Evolutionary conservation across 2,888 invertebrate species (phyloP), one percentile per base, ranked within the genome.

Genomic region (Cheilosia urbana): DNA sequence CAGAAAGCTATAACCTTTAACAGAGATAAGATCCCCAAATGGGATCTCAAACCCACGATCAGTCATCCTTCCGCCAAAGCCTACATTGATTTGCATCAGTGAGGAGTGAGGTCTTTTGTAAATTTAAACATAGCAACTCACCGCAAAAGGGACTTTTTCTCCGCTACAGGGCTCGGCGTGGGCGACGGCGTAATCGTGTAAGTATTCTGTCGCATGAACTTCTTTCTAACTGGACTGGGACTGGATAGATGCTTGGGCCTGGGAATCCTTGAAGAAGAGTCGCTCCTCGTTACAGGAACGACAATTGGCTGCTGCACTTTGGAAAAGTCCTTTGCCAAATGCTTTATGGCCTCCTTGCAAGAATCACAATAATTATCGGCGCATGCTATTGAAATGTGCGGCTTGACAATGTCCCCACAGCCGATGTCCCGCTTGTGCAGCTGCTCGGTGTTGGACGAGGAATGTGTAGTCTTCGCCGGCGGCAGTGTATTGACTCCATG

Each of bases 331-430:
- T 93, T 93, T 15, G 94, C 94, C 85, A 94, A 91, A 80, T 92
- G 92, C 80, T 93, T 93, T 13, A 94, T 94, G 47, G 93, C 93
- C 88, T 93, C 93, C 88, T 94, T 94, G 89, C 94, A 94, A 83
- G 94, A 94, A 89, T 94, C 94, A 92, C 94, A 94, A 88, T 93
- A 93, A 87, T 93, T 93, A 30, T 93, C 93, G 49, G 93, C 93
- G 87, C 93, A 93, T 15, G 93, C 92, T 37, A 93, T 93, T 0
- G 92, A 92, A 53, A 93, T 93, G 65, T 93, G 93, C 88, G 93
- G 92, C 88, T 92, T 93, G 1, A 93, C 90, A 11, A 93, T 92
- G 27, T 93, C 93, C 1, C 94, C 94, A 45, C 94, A 93, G 19
- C 93, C 93, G 1, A 93, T 93, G 87, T 94, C 93, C 5, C 93